phyloP scores from a whole-genome alignment of 2,797 vertebrate genomes.

The Platyrinchus mystaceus region DNA sequence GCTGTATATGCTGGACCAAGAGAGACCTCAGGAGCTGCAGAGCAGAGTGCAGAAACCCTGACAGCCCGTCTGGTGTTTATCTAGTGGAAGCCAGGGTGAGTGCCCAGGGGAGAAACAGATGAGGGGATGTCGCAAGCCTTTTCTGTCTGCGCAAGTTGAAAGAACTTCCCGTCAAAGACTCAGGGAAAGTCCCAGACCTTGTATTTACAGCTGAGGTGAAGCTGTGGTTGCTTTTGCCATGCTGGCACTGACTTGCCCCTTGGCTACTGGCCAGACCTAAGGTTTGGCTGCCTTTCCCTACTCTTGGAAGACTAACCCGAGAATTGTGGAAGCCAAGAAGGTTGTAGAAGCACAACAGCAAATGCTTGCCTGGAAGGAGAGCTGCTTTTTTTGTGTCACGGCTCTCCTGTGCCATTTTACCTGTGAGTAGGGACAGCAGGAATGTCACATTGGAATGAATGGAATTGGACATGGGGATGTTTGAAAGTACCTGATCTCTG shows the following conservation, averaged over 20 bases:
- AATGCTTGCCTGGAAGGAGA: not conserved
- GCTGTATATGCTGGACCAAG: not conserved
- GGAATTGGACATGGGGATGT: not conserved
- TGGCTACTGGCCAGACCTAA: not conserved
- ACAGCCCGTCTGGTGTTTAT: not conserved
- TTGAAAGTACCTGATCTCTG: not conserved
- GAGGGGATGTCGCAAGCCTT: conserved; percentile 64
- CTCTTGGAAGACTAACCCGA: not conserved
- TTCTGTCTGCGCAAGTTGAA: not conserved
- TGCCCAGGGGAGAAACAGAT: not conserved
- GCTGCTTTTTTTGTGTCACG: not conserved
- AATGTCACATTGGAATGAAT: not conserved
- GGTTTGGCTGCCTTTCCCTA: not conserved
- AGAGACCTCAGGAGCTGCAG: not conserved
- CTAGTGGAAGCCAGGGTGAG: not conserved
- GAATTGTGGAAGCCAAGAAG: not conserved
- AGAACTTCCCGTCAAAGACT: conserved; percentile 60
- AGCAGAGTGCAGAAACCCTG: not conserved
- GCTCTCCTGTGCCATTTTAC: not conserved
- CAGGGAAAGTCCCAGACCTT: conserved; percentile 60
- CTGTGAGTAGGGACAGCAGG: not conserved
- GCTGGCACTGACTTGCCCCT: not conserved
- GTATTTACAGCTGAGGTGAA: conserved; percentile 21
- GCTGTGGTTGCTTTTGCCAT: conserved; percentile 1
- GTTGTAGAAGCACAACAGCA: not conserved